These are phyloP conservation scores for Muscicapa comitata DNA, from an alignment of 2,797 vertebrate species.

Conservation along the genomic window DNA sequence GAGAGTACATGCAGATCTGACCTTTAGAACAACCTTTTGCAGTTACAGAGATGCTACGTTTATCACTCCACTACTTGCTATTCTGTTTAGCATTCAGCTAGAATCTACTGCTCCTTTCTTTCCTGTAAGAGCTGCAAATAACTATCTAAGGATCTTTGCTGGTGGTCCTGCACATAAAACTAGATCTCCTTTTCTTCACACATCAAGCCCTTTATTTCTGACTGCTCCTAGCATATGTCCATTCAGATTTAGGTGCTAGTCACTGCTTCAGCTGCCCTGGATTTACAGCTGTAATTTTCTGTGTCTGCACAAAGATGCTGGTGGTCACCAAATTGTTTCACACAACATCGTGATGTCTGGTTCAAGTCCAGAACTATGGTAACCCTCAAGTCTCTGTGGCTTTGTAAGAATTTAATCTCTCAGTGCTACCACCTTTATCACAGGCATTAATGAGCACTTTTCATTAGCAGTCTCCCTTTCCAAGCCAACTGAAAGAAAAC, in stretches of 20 bases:
- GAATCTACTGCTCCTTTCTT: neutral
- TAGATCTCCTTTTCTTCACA: neutral
- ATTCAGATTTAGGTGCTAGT: neutral
- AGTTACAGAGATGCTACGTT: neutral
- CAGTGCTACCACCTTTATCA: neutral
- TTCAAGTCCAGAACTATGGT: neutral
- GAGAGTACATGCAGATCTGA: conserved; percentile 3
- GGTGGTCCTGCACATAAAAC: neutral
- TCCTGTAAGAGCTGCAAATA: neutral
- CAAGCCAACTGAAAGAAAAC: neutral
- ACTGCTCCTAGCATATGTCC: neutral
- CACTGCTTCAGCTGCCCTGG: neutral
- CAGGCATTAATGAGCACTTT: neutral
- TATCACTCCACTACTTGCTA: neutral
- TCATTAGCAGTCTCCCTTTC: neutral
- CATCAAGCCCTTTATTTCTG: neutral
- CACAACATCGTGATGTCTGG: neutral
- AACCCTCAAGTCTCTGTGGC: neutral
- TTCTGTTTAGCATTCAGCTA: neutral
- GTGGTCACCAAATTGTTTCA: neutral
- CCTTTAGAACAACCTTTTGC: conserved; percentile 11
- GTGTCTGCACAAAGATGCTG: neutral
- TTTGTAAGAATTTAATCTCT: neutral
- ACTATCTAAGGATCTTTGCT: neutral
- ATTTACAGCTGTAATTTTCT: neutral